A percentile compares a stretch with the other conserved stretches of the same genome.
These are phyloP conservation scores for Epizoanthus stellaris DNA, from an alignment of 92 coral and sea anemone genomes.

Conservation along the genomic window DNA sequence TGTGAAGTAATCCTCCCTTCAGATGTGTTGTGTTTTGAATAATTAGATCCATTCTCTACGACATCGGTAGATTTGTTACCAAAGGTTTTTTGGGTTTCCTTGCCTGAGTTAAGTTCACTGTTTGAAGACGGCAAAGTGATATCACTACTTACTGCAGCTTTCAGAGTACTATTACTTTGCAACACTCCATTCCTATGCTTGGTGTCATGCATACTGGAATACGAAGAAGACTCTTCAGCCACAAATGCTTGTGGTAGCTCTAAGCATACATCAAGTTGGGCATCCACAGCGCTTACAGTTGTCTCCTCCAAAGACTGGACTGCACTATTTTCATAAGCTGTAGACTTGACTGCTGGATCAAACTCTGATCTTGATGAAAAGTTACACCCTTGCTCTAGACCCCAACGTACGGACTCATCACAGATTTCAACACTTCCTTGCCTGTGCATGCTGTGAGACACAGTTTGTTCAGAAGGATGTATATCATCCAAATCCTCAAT, in stretches of 20 bases:
- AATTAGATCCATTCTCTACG: background rate
- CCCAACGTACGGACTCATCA: background rate
- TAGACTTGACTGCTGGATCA: background rate
- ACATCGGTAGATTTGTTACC: background rate
- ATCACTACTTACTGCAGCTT: background rate
- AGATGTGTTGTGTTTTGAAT: background rate
- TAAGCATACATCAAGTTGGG: background rate
- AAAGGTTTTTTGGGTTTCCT: background rate
- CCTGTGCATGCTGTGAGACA: background rate
- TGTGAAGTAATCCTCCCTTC: too few species aligned
- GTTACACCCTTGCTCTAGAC: background rate
- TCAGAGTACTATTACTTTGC: background rate
- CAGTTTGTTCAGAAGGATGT: background rate
- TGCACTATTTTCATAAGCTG: background rate
- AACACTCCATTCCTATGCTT: background rate
- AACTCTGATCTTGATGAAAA: background rate
- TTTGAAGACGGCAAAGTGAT: background rate
- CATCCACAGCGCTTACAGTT: background rate
- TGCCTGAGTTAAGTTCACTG: background rate
- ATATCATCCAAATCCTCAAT: too few species aligned
- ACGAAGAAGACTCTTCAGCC: background rate
- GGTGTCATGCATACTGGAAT: background rate
- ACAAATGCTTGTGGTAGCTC: background rate
- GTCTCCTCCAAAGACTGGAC: background rate
- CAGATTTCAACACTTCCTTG: background rate